Conservation (phyloP, 2,113 vertebrate species). For the Leptodactylus fuscus region DNA sequence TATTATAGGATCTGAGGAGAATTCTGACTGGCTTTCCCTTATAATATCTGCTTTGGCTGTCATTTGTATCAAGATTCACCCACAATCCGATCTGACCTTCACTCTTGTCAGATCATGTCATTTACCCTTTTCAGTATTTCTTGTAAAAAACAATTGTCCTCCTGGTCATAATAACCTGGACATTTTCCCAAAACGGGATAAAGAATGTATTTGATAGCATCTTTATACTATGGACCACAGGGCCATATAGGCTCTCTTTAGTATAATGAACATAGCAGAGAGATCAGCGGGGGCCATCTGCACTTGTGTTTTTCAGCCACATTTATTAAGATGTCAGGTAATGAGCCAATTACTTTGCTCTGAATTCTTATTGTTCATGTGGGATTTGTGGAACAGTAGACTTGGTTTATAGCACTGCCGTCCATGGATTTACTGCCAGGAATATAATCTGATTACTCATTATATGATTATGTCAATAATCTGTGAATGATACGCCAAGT, state of each 20-base stretch:
- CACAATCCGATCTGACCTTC: no score
- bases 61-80: no score
- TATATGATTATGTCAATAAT: background rate
- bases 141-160: no score
- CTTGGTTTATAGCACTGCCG: background rate
- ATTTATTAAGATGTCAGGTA: background rate
- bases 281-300: background rate
- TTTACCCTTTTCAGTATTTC: no score
- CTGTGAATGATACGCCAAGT: background rate
- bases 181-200: background rate
- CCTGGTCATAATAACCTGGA: background rate
- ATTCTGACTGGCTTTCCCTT: no score
- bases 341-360: background rate
- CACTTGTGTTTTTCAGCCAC: background rate
- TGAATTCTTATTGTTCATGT: background rate
- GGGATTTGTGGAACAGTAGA: background rate
- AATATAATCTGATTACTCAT: background rate
- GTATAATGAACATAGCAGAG: background rate
- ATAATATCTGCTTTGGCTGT: no score
- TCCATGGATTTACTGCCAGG: background rate
- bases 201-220: no score
- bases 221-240: no score
- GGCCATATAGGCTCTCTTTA: no score
- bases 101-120: no score
- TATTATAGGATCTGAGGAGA: no score